phyloP scores from a whole-genome alignment of 2,888 invertebrate species.

The Drosophila pseudotakahashii region DNA sequence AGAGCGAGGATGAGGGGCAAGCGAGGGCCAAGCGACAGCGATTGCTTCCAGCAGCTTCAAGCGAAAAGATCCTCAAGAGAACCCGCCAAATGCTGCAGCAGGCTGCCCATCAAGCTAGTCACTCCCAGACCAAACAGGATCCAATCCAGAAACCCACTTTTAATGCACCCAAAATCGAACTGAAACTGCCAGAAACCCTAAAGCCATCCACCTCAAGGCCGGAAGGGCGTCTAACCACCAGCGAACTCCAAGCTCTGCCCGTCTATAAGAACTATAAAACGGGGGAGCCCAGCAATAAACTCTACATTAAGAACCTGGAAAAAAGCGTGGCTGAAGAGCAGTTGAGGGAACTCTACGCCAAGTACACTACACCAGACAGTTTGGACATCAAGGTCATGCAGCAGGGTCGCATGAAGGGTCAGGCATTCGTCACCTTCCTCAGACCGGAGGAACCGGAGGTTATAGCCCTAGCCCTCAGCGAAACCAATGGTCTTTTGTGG shows the following conservation, averaged over 20 bases:
- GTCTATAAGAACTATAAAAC: slow-evolving; percentile 94
- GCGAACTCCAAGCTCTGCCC: slow-evolving; percentile 90
- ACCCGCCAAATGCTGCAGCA: slow-evolving; percentile 69
- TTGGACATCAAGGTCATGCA: slow-evolving; percentile 93
- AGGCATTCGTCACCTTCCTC: slow-evolving; percentile 92
- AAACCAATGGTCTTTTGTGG: slow-evolving; percentile 94
- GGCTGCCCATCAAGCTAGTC: slow-evolving; percentile 29
- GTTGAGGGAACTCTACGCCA: slow-evolving; percentile 90
- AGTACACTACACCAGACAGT: slow-evolving; percentile 86
- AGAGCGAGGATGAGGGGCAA: slow-evolving; percentile 79
- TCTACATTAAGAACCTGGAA: slow-evolving; percentile 96
- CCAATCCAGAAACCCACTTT: slow-evolving; percentile 8
- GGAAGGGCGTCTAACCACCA: slow-evolving; percentile 88
- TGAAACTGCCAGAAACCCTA: slow-evolving; percentile 58
- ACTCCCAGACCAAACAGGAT: background rate
- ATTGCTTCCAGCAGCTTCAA: slow-evolving; percentile 2
- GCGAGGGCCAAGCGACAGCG: slow-evolving; percentile 24
- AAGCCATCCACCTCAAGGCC: slow-evolving; percentile 7
- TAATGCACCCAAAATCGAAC: slow-evolving; percentile 61
- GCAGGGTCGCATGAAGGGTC: slow-evolving; percentile 98
- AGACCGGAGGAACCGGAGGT: slow-evolving; percentile 81
- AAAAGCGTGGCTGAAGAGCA: slow-evolving; percentile 91
- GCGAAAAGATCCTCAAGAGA: slow-evolving; percentile 61
- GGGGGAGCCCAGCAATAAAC: slow-evolving; percentile 91
- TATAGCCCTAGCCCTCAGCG: slow-evolving; percentile 90